Conservation (phyloP, 2,797 vertebrate genomes). For the Antrozous pallidus region DNA sequence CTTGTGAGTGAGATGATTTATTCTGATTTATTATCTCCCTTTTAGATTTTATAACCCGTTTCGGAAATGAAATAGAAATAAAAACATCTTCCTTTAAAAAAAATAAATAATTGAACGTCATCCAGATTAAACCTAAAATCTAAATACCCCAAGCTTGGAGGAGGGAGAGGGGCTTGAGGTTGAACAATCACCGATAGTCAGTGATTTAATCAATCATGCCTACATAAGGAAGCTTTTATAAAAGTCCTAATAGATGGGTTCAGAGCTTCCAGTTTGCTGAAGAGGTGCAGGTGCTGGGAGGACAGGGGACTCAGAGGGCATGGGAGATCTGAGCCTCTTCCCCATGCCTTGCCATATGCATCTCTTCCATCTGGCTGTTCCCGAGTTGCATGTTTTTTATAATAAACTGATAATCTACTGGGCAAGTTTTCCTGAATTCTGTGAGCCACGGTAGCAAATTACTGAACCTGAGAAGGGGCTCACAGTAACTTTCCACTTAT, state of each 20-base stretch:
- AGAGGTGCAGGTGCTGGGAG: background rate
- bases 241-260: background rate
- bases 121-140: background rate
- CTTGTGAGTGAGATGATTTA: no score
- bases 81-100: no score
- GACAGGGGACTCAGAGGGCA: rapidly evolving
- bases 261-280: background rate
- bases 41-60: no score
- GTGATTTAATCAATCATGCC: background rate
- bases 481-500: background rate
- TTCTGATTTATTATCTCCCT: no score
- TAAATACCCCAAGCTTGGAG: background rate
- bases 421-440: background rate
- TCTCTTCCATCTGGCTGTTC: background rate
- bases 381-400: background rate
- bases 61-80: no score
- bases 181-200: background rate
- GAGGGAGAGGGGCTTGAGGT: background rate
- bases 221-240: background rate
- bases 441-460: background rate
- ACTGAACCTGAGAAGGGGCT: background rate
- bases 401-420: background rate
- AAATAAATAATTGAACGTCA: background rate
- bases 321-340: background rate
- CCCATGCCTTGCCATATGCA: background rate